phyloP scores from a whole-genome alignment of 1,140 invertebrate genomes.

The Aphis gossypii region DNA sequence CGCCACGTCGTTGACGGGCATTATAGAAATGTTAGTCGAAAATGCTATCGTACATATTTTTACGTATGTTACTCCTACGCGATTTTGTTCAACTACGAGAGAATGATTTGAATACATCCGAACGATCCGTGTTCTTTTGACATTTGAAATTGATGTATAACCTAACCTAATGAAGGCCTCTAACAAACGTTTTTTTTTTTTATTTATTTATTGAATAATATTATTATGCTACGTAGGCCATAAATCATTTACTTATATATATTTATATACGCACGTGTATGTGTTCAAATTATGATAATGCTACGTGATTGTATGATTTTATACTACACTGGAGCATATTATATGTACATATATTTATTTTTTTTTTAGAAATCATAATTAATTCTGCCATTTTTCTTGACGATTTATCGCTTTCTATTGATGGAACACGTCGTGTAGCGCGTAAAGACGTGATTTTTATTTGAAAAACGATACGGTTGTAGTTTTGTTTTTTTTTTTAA shows the following conservation, averaged over 20 bases:
- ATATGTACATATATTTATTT: not conserved
- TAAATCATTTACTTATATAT: not conserved
- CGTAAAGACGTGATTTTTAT: not conserved
- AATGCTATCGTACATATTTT: not conserved
- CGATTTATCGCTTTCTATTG: not conserved
- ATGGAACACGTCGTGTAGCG: not conserved
- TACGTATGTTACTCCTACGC: not conserved
- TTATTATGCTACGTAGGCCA: constrained; percentile 7
- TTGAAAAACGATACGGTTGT: not conserved
- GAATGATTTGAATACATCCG: not conserved
- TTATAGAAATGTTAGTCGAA: not conserved
- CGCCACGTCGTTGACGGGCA: not conserved
- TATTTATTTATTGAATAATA: not conserved
- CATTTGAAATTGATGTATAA: not conserved
- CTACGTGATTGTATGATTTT: not conserved
- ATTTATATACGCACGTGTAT: not conserved
- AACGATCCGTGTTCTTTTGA: not conserved
- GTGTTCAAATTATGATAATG: not conserved
- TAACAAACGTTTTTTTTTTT: not conserved
- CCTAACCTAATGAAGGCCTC: constrained; percentile 11
- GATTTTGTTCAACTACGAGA: not conserved
- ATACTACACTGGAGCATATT: not conserved
- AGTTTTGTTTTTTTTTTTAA: not conserved
- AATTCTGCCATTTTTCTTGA: not conserved
- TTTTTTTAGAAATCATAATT: not conserved